Evolutionary conservation across 1,140 invertebrate species (phyloP).

Genomic region (Potamilus streckersoni): DNA sequence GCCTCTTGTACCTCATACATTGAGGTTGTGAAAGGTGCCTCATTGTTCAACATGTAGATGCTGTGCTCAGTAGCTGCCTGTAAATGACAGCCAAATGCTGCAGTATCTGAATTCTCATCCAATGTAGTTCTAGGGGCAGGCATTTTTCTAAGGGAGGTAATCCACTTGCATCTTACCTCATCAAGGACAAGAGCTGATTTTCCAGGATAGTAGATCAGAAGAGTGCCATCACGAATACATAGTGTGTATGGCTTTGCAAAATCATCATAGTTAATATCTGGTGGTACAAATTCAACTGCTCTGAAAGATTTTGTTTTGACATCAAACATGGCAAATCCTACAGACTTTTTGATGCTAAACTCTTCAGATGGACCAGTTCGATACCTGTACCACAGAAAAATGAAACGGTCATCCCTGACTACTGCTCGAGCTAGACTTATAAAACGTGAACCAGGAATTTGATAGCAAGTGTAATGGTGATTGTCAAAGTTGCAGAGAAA

Average conservation of each 20-base stretch:
- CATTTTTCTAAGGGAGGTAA: constrained; percentile 51
- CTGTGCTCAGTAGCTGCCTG: constrained; percentile 51
- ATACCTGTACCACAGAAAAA: constrained; percentile 63
- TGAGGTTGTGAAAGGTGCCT: constrained; percentile 58
- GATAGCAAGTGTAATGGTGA: constrained; percentile 61
- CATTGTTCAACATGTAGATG: constrained; percentile 61
- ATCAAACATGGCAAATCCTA: constrained; percentile 66
- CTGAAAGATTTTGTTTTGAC: constrained; percentile 57
- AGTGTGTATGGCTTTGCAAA: constrained; percentile 57
- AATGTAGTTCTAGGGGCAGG: constrained; percentile 35
- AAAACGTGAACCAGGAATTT: constrained; percentile 61
- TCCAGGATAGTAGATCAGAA: constrained; percentile 61
- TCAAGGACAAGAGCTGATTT: constrained; percentile 58
- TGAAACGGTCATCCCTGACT: constrained; percentile 54
- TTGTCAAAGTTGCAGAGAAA: constrained; percentile 60
- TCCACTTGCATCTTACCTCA: constrained; percentile 60
- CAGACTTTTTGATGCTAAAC: constrained; percentile 63
- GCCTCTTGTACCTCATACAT: constrained; percentile 57
- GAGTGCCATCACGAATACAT: constrained; percentile 57
- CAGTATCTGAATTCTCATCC: constrained; percentile 30
- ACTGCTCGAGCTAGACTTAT: constrained; percentile 59
- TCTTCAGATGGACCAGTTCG: constrained; percentile 64
- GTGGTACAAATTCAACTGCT: constrained; percentile 54
- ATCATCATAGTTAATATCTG: constrained; percentile 62
- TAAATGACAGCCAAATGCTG: constrained; percentile 47